Conservation (phyloP, 2,888 invertebrate species). For the Drosophila kuntzei region DNA sequence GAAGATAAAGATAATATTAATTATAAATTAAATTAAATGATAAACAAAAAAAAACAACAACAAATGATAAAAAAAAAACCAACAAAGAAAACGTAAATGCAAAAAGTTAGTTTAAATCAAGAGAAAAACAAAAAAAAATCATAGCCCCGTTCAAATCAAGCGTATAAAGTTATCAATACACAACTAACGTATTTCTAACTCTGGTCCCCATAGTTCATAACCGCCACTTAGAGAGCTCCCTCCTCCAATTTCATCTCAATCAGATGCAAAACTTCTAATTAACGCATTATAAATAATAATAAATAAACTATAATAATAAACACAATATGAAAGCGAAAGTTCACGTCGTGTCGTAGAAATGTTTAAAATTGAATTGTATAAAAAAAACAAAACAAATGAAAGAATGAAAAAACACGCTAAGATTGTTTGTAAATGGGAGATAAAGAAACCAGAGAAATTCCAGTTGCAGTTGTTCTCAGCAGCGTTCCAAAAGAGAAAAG, state of each 20-base stretch:
- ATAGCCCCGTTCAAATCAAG: conserved; percentile 42
- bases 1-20: conserved; percentile 76
- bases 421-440: conserved; percentile 51
- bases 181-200: conserved; percentile 33
- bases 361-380: conserved; percentile 73
- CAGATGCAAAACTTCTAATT: conserved; percentile 37
- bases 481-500: conserved; percentile 68
- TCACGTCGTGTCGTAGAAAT: conserved; percentile 70
- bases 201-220: conserved; percentile 13
- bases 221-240: conserved; percentile 30
- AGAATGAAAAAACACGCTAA: conserved; percentile 27
- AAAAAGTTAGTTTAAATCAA: conserved; percentile 73
- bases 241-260: conserved; percentile 41
- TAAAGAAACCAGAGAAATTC: conserved; percentile 57
- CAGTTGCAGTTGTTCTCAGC: conserved; percentile 79
- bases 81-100: conserved; percentile 54
- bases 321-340: conserved; percentile 46
- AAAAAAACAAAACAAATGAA: conserved; percentile 35
- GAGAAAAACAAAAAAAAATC: conserved; percentile 19
- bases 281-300: conserved; percentile 32
- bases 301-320: conserved; percentile 20
- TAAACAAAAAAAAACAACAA: conserved; percentile 23
- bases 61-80: conserved; percentile 28
- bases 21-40: conserved; percentile 73
- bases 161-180: conserved; percentile 20